Evolutionary conservation across 2,797 vertebrate species (phyloP).

Genomic region (Pseudochromis fuscus): DNA sequence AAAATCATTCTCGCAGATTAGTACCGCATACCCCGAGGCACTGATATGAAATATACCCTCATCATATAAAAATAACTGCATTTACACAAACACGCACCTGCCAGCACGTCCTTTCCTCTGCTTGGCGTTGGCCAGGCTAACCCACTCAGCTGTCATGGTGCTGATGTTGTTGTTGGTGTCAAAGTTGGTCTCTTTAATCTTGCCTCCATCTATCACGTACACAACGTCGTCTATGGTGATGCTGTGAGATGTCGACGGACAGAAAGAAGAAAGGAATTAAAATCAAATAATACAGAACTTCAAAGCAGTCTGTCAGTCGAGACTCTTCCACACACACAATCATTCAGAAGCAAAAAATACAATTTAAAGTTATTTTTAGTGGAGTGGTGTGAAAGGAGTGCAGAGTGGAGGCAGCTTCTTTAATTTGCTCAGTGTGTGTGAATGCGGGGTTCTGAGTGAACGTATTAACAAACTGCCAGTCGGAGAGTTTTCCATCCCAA

Average conservation of each 20-base stretch:
- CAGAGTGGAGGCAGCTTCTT: slow-evolving; percentile 37
- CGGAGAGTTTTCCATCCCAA: slow-evolving; percentile 41
- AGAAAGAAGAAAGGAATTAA: background rate
- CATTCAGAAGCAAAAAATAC: slow-evolving; percentile 57
- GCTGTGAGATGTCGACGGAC: slow-evolving; percentile 75
- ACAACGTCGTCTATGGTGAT: slow-evolving; percentile 99
- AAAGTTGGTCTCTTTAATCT: slow-evolving; percentile 98
- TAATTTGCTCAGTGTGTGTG: slow-evolving; percentile 55
- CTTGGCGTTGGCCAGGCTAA: slow-evolving; percentile 97
- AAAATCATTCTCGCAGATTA: slow-evolving; percentile 37
- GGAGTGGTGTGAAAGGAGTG: slow-evolving; percentile 36
- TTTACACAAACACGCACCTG: slow-evolving; percentile 82
- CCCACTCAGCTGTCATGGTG: slow-evolving; percentile 98
- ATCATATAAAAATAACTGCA: slow-evolving; percentile 26
- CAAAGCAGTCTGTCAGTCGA: slow-evolving; percentile 47
- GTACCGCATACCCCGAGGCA: slow-evolving; percentile 15
- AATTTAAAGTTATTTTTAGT: slow-evolving; percentile 59
- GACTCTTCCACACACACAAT: slow-evolving; percentile 25
- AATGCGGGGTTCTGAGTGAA: slow-evolving; percentile 29
- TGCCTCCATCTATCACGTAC: slow-evolving; percentile 96
- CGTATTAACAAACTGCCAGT: slow-evolving; percentile 61
- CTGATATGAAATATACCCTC: slow-evolving; percentile 4
- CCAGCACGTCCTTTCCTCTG: slow-evolving; percentile 97
- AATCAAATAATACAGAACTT: slow-evolving; percentile 34
- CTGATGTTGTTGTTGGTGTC: slow-evolving; percentile 98